Percentiles rank a stretch among this genome's conserved stretches.
Evolutionary conservation across 2,888 invertebrate species (phyloP).

Genomic region (Ligdia adustata): DNA sequence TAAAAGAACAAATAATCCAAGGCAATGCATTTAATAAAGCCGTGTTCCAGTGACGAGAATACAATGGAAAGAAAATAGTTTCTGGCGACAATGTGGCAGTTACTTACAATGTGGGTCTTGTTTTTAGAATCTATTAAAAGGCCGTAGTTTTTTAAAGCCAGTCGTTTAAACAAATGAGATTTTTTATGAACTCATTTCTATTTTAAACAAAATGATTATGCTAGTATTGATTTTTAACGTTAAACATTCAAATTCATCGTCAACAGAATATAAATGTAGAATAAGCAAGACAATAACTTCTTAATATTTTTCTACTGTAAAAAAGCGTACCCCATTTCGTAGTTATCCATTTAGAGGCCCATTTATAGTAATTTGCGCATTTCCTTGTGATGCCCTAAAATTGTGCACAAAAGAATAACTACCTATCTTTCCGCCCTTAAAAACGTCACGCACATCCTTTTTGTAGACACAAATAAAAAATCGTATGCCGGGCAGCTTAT

Average conservation of each 20-base stretch:
- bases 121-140: constrained; percentile 37
- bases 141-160: constrained; percentile 21
- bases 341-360: constrained; percentile 44
- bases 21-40: constrained; percentile 69
- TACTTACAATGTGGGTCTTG: constrained; percentile 51
- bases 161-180: constrained; percentile 23
- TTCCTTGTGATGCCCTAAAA: constrained; percentile 69
- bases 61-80: constrained; percentile 71
- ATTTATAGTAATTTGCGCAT: constrained; percentile 66
- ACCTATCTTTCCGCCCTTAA: constrained; percentile 79
- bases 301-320: neutral
- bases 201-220: too few species aligned
- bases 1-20: constrained; percentile 39
- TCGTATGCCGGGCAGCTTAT: constrained; percentile 51
- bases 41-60: constrained; percentile 58
- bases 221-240: too few species aligned
- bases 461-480: constrained; percentile 62
- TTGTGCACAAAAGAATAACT: constrained; percentile 67
- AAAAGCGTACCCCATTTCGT: constrained; percentile 37
- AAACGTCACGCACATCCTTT: constrained; percentile 77
- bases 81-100: constrained; percentile 62
- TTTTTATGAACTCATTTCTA: constrained; percentile 7
- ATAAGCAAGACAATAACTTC: neutral
- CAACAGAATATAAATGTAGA: neutral
- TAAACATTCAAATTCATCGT: neutral